A percentile compares a stretch with the other conserved stretches of the same genome.
Conservation (phyloP, 2,888 invertebrate species). For the Griposia aprilina region DNA sequence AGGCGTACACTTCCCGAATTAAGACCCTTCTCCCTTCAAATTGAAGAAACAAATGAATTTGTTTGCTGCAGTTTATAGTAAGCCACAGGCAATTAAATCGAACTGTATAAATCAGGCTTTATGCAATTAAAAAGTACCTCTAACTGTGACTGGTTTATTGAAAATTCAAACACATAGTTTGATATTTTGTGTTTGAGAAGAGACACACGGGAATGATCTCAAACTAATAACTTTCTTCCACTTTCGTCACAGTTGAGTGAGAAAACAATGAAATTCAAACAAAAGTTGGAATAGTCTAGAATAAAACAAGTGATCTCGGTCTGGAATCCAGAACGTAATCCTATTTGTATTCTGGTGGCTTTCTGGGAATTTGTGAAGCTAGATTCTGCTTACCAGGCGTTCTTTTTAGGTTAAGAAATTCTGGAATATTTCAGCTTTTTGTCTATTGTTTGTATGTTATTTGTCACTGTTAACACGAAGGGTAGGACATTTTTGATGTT, state of each 20-base stretch:
- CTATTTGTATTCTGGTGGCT: slow-evolving; percentile 61
- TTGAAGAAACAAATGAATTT: neutral
- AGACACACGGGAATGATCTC: neutral
- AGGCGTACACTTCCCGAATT: no score
- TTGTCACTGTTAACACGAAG: neutral
- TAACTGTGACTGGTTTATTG: neutral
- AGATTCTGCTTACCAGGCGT: slow-evolving; percentile 28
- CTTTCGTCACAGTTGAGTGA: neutral
- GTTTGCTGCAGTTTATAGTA: neutral
- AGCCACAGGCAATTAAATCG: neutral
- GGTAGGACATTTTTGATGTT: neutral
- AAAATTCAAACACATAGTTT: neutral
- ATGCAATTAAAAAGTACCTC: neutral
- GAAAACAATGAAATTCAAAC: slow-evolving; percentile 25
- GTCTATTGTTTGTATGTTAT: neutral
- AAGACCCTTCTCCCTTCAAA: neutral
- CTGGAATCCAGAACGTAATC: slow-evolving; percentile 49
- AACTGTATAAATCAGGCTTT: neutral
- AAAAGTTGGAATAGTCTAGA: slow-evolving; percentile 8
- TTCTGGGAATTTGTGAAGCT: slow-evolving; percentile 41
- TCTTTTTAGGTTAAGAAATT: slow-evolving; percentile 32
- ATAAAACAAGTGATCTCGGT: slow-evolving; percentile 19
- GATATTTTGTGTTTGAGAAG: neutral
- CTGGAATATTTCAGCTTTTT: slow-evolving; percentile 11
- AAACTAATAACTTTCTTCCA: neutral